Base-by-base conservation (phyloP, 1,140 invertebrate genomes). In the Hesperophylax magnus region DNA sequence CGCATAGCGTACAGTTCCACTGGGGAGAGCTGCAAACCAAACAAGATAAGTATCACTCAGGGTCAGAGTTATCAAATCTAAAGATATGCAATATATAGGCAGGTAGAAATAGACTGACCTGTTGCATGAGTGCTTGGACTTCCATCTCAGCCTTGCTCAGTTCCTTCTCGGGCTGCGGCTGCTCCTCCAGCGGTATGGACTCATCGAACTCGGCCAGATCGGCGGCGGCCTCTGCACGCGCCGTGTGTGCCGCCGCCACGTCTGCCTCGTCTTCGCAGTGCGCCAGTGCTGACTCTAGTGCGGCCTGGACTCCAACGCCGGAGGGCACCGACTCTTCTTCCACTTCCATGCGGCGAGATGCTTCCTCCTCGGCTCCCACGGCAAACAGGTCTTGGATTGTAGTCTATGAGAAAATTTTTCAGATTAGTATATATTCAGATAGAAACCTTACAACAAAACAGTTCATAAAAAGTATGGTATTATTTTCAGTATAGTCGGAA, bases 181-280 rank as follows among this genome's bases (percentile, higher is more conserved):
- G 92, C 11, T 95, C 94, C 58, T 95, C 95, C 63, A 98, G 91
- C n/a, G 97, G 97, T 90, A 98, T 97, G 86, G 94, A 96, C 90
- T 99, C 98, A 91, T 99, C 98, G 90, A 99, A 99, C 88, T 99
- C 98, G 0, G 96, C 97, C 79, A 98, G 90, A 87, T 99, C 98
- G 15, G 96, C 97, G 60, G 95, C 96, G 79, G 95, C 96, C 90
- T 99, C 98, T 4, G 97, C 97, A 85, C 96, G 96, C 0, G 97
- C 97, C 7, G 94, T 96, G 86, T 93, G 93, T 2, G 97, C 97
- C 8, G 98, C 98, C 80, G 95, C 93, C 2, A 97, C 96, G 91
- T 99, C 98, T 56, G 94, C 95, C 86, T 98, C 97, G 90, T 99
- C 98, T 90, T 99, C 98, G 39, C 95, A 97, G 69, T 96, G 94